Evolutionary conservation across 92 coral and sea anemone species (phyloP).

Genomic region (Phenganax marumi): DNA sequence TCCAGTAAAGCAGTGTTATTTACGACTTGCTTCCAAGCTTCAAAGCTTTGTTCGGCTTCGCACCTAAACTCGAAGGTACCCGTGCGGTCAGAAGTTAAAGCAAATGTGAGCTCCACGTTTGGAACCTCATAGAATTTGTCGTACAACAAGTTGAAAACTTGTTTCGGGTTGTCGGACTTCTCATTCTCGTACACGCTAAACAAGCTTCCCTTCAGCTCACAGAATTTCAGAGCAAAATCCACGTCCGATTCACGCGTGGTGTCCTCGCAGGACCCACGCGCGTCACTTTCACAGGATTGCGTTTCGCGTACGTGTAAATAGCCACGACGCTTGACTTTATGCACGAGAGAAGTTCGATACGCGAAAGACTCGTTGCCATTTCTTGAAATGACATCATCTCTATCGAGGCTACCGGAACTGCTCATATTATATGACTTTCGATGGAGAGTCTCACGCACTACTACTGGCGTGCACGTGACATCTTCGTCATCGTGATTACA

Average conservation of each 20-base stretch:
- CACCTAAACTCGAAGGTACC: constrained; percentile 22
- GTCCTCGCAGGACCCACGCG: not conserved
- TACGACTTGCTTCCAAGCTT: constrained; percentile 32
- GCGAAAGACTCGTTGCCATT: constrained; percentile 14
- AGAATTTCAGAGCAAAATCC: not conserved
- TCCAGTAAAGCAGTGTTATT: constrained; percentile 26
- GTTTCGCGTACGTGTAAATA: constrained; percentile 2
- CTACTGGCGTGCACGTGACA: constrained; percentile 23
- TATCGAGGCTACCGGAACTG: constrained; percentile 5
- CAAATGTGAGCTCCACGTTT: constrained; percentile 1
- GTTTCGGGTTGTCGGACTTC: constrained; percentile 24
- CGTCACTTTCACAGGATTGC: not conserved
- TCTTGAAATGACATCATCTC: constrained; percentile 25
- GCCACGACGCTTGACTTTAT: constrained; percentile 40
- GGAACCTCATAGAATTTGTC: constrained; percentile 33
- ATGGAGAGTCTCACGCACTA: constrained; percentile 20
- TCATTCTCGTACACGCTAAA: constrained; percentile 37
- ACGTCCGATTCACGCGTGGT: not conserved
- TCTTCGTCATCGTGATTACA: constrained; percentile 22
- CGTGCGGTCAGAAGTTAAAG: constrained; percentile 5
- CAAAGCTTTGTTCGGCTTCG: constrained; percentile 24
- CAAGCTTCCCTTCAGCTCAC: constrained; percentile 38
- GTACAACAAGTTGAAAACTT: constrained; percentile 40
- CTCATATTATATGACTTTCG: constrained; percentile 36
- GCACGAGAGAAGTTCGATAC: constrained; percentile 52